Base-by-base conservation (phyloP, 2,113 vertebrate genomes). In the Talpa occidentalis region DNA sequence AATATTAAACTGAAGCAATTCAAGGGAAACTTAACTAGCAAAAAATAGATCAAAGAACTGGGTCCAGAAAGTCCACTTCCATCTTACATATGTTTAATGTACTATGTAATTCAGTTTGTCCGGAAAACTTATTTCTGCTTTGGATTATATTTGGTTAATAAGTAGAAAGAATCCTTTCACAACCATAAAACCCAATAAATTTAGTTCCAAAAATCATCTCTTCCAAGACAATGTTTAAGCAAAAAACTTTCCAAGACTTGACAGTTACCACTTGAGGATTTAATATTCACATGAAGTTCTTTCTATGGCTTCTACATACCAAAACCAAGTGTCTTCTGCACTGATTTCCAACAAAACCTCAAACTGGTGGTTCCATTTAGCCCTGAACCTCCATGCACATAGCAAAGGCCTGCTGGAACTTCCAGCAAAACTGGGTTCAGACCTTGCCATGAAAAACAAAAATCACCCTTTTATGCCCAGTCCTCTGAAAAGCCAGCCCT, bases 211-310 rank as follows among this genome's bases (percentile, higher is more conserved):
- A 92, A 83, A 15, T 37, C 37, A 54, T 30, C 37, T 83, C 81
- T 94, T 84, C 85, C 32, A 69, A 91, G 94, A 84, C 42, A 94
- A 85, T 76, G 26, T 91, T 95, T 83, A 83, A 42, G 37, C 22
- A 67, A 62, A 87, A 67, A 15, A 42, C 74, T 60, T 73, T 52
- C 37, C 66, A 84, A 60, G 87, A 60, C 62, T 72, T 84, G 52
- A 74, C 59, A 76, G 60, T 84, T 70, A 88, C 82, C 78, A 79
- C n/a, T 93, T 84, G 93, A 42, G 59, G 42, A 67, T 62, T 66
- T 91, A 66, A 87, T 35, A 37, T 88, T 73, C 22, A 44, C 66
- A 64, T 32, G 32, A 14, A 84, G 59, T 70, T 84, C 32, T 83
- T 88, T 56, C 86, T 84, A 24, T 62, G 67, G 78, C 35, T 4